Percentiles rank a stretch among this genome's conserved stretches.
Evolutionary conservation across 2,888 invertebrate species (phyloP).

Genomic region (Sepiola atlantica): DNA sequence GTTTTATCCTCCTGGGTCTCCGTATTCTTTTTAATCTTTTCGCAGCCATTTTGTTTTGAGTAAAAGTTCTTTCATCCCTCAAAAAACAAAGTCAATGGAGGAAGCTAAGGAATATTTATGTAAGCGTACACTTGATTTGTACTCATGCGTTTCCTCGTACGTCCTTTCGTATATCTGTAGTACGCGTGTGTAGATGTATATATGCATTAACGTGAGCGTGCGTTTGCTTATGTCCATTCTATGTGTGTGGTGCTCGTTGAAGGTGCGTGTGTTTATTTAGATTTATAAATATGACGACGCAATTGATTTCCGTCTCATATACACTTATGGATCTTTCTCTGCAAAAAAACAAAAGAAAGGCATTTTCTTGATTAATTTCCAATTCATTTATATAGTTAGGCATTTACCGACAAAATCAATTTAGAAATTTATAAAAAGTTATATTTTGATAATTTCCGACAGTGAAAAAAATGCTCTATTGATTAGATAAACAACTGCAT

Average conservation of each 20-base stretch:
- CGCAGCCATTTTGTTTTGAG: too few relatives aligned
- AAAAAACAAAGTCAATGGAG: too few relatives aligned
- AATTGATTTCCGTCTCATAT: neutral
- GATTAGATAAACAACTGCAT: conserved; percentile 11
- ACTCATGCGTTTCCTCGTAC: too few relatives aligned
- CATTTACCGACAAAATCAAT: neutral
- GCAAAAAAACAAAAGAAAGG: neutral
- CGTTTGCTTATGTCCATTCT: neutral
- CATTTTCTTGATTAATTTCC: conserved; percentile 6
- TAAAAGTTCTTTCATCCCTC: too few relatives aligned
- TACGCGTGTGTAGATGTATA: neutral
- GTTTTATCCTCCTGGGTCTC: too few relatives aligned
- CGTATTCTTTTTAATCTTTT: too few relatives aligned
- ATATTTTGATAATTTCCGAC: conserved; percentile 9
- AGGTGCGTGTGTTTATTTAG: neutral
- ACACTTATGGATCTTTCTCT: neutral
- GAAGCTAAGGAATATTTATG: too few relatives aligned
- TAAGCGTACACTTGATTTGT: too few relatives aligned
- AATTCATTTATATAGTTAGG: conserved; percentile 10
- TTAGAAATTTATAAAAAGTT: neutral
- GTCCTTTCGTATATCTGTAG: too few relatives aligned
- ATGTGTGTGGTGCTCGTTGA: too few relatives aligned
- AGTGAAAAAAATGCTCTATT: neutral
- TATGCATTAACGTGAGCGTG: neutral
- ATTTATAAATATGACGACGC: neutral